Percentiles rank a stretch among this genome's conserved stretches.
phyloP scores from a whole-genome alignment of 2,888 invertebrate species.

The Macrophya annulata region DNA sequence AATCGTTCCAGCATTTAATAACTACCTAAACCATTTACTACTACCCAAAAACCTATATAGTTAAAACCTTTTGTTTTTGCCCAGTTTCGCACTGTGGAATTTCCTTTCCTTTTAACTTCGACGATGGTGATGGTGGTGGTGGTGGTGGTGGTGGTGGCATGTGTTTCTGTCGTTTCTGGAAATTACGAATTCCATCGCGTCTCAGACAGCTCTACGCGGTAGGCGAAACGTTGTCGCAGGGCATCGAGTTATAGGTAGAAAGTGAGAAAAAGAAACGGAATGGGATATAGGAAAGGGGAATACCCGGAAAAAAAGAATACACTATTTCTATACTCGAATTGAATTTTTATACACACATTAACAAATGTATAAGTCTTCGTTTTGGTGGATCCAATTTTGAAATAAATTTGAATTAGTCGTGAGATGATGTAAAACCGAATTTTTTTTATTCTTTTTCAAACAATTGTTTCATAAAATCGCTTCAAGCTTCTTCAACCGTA shows the following conservation, averaged over 20 bases:
- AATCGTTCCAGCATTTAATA: background rate
- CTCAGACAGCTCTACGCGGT: background rate
- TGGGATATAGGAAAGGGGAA: constrained; percentile 52
- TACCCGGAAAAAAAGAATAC: constrained; percentile 30
- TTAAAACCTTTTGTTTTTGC: background rate
- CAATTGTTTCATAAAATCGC: no score
- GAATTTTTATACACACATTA: background rate
- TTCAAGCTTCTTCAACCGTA: no score
- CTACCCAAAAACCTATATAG: background rate
- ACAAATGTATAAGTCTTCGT: background rate
- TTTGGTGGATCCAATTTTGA: background rate
- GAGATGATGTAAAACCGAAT: no score
- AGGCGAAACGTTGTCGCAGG: background rate
- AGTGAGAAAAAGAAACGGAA: constrained; percentile 55
- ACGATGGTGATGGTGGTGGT: background rate
- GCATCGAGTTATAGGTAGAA: constrained; percentile 30
- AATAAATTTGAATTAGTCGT: no score
- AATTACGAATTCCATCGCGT: constrained; percentile 64
- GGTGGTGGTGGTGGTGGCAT: constrained; percentile 58
- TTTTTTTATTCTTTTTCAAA: no score
- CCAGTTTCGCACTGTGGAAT: constrained; percentile 16
- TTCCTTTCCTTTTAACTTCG: constrained; percentile 21
- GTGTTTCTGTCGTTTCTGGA: constrained; percentile 63
- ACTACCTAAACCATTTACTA: background rate
- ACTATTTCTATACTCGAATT: background rate